Percentiles rank a stretch among this genome's conserved stretches.
phyloP scores from a whole-genome alignment of 2,797 vertebrate genomes.

The Channallabes apus region DNA sequence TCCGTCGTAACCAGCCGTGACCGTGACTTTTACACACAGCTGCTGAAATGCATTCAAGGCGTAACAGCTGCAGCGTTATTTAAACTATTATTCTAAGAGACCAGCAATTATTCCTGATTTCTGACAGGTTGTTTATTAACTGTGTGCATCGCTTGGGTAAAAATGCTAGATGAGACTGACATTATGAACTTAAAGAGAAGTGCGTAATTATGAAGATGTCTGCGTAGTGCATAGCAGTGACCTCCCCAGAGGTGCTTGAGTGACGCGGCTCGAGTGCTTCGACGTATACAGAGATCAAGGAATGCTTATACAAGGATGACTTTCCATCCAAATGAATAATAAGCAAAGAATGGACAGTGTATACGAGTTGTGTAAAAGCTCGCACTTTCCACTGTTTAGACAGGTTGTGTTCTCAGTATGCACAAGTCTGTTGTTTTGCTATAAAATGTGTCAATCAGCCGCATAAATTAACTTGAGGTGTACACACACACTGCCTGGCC shows the following conservation, averaged over 20 bases:
- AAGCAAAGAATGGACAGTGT: slow-evolving; percentile 9
- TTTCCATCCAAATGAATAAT: slow-evolving; percentile 21
- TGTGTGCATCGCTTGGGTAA: background rate
- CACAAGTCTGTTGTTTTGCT: background rate
- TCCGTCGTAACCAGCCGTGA: background rate
- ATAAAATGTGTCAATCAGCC: no score
- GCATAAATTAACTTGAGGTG: background rate
- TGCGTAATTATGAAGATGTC: slow-evolving; percentile 2
- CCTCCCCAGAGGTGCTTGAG: background rate
- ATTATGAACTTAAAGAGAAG: background rate
- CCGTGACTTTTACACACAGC: slow-evolving; percentile 2
- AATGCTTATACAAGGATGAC: slow-evolving; percentile 21
- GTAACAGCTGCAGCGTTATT: slow-evolving; percentile 34
- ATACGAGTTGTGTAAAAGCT: background rate
- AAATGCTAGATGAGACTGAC: background rate
- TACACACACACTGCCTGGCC: background rate
- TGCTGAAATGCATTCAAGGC: slow-evolving; percentile 2
- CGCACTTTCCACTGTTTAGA: background rate
- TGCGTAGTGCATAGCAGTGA: background rate
- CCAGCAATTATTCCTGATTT: slow-evolving; percentile 11
- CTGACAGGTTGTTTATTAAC: slow-evolving; percentile 22
- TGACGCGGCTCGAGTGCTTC: background rate
- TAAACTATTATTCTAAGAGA: slow-evolving; percentile 30
- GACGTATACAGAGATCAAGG: slow-evolving; percentile 20
- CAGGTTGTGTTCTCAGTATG: background rate